Base-by-base conservation (phyloP, 2,888 invertebrate genomes). In the Dicroscelio sp. region DNA sequence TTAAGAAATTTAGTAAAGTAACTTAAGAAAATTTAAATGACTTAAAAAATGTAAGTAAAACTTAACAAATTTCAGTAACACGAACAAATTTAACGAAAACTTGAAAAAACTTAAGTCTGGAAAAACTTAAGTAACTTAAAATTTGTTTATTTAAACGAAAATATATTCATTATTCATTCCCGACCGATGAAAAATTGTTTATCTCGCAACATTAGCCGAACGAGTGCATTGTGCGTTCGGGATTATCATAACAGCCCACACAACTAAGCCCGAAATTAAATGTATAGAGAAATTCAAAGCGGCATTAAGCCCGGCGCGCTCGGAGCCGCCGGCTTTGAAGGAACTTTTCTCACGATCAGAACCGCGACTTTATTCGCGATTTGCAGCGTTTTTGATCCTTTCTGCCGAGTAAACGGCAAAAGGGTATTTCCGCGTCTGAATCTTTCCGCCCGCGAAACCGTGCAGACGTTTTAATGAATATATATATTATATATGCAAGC, bases 391-490 rank as follows among this genome's bases (percentile, higher is more conserved):
- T 88, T 86, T 88, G 85, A 88, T 91, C 88, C 85, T 88, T 88
- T 82, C 65, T 83, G 78, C 86, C 78, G 83, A 88, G 86, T 83
- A 88, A 91, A 88, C 85, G 90, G 87, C 82, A 63, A 80, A 87
- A 85, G 80, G 63, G 87, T 85, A 87, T 90, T 90, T 90, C 86
- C 90, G 76, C 71, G 87, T 88, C 71, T 65, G 87, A 80, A 85
- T 87, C 84, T 75, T 88, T 63, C 75, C 85, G 65, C 80, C 75
- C 73, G 55, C 76, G 30, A 73, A 90, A 88, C 87, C 73, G 55
- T 76, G 80, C 87, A 90, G 90, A 90, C 85, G 85, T 75, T 90
- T 90, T 90, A 90, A 90, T 90, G 87, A 90, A 90, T 85, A 90
- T 85, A n/a, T n/a, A 88, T 88, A 86, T 87, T 90, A 75, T 87